Evolutionary conservation across 1,140 invertebrate genomes (phyloP).

Genomic region (Mycetomoellerius zeteki): DNA sequence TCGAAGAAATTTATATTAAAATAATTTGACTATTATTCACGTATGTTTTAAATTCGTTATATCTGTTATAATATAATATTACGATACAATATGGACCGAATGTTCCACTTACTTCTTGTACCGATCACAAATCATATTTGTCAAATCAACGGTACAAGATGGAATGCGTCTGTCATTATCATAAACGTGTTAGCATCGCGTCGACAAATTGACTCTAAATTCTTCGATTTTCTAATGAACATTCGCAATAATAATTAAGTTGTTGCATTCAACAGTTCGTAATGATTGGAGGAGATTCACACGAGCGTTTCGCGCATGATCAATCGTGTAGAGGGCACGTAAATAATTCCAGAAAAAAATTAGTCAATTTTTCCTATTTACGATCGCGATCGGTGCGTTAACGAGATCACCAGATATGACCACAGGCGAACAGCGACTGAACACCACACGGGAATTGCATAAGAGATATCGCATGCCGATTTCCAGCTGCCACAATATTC

Average conservation of each 20-base stretch:
- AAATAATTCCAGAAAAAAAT: neutral
- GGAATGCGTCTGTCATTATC: neutral
- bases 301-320: neutral
- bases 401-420: conserved; percentile 13
- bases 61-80: conserved; percentile 13
- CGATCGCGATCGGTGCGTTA: neutral
- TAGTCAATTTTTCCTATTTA: neutral
- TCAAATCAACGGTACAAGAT: neutral
- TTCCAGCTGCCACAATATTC: conserved; percentile 49
- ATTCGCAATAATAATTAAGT: neutral
- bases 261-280: neutral
- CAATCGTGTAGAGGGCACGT: too few species aligned
- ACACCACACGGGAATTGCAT: conserved; percentile 45
- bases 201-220: neutral
- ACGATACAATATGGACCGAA: neutral
- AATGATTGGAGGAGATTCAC: neutral
- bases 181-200: neutral
- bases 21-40: neutral
- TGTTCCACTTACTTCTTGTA: conserved; percentile 33
- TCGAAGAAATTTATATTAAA: neutral
- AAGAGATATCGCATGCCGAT: conserved; percentile 48
- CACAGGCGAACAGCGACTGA: neutral
- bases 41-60: neutral
- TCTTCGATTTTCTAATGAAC: neutral
- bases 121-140: conserved; percentile 44